Conservation (phyloP, 2,113 vertebrate species). For the Anguilla japonica region DNA sequence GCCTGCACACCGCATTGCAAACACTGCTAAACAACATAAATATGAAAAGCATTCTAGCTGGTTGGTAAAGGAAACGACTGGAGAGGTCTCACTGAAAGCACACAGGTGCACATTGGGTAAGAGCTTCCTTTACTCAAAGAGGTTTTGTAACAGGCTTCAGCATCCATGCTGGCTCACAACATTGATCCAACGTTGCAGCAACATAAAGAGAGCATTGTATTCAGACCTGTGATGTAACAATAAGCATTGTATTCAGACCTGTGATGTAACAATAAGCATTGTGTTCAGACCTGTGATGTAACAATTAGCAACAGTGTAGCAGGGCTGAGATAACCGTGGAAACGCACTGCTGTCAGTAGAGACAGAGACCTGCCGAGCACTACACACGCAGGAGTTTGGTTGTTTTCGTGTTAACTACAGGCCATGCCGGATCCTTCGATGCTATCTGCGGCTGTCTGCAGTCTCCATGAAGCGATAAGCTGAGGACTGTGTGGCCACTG, state of each 20-base stretch:
- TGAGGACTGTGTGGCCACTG: no score
- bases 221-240: background rate
- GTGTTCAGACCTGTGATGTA: background rate
- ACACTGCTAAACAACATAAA: no score
- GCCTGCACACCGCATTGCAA: no score
- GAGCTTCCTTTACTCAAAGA: no score
- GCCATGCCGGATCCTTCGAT: background rate
- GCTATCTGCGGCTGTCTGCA: background rate
- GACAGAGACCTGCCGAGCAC: background rate
- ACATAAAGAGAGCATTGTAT: background rate
- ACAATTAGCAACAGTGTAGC: background rate
- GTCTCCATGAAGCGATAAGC: background rate
- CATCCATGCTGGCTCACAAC: background rate
- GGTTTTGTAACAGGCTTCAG: no score
- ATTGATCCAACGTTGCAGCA: background rate
- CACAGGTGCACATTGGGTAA: no score
- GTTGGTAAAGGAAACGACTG: no score
- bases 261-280: background rate
- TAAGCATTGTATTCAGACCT: background rate
- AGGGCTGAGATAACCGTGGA: background rate
- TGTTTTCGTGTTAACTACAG: background rate
- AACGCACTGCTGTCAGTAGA: background rate
- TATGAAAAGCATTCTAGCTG: no score
- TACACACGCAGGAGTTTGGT: background rate
- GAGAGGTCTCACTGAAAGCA: no score